Base-by-base conservation (phyloP, 1,140 invertebrate species). In the Globodera ellingtonae region DNA sequence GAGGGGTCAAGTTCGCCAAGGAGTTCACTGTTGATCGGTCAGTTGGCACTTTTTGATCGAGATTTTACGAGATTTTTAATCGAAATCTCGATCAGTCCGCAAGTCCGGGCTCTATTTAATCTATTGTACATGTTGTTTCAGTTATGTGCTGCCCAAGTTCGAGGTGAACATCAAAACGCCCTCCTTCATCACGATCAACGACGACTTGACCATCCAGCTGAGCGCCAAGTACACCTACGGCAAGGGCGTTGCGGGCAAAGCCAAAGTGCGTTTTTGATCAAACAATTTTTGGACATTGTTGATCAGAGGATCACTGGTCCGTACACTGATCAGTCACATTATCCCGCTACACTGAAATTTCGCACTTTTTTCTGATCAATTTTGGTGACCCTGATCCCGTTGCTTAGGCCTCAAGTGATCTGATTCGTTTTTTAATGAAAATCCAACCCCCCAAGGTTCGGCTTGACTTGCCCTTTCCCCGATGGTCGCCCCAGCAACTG, bases 191-290 rank as follows among this genome's bases (percentile, higher is more conserved):
- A 90, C 93, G 62, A 90, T 91, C 0, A 90, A 91, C 59, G 91
- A 91, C 67, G 88, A 90, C 65, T 87, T 93, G 3, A 91, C 89
- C 9, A 91, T 92, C 85, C 91, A 90, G 76, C 90, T 93, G 18
- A 93, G 92, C 84, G 92, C 92, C 6, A 92, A 91, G 92, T 94
- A 94, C 81, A 93, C 93, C 6, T 94, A 93, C 88, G 93, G 93
- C 7, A 93, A 93, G 86, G 92, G 93, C 3, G 93, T 94, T 6
- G 91, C 93, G 78, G 93, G 93, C 13, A 89, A 88, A 18, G 88
- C 86, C 4, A 85, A 84, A 72, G 83, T 89, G 18, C 80, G 47
- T 35, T 35, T 2, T 35, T 35, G 35, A 35, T 35, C 35, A 35
- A 35, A 35, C 35, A 35, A 35, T 35, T 35, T 35, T 35, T 3